Evolutionary conservation across 2,888 invertebrate species (phyloP).

Genomic region (Argyresthia albistria): DNA sequence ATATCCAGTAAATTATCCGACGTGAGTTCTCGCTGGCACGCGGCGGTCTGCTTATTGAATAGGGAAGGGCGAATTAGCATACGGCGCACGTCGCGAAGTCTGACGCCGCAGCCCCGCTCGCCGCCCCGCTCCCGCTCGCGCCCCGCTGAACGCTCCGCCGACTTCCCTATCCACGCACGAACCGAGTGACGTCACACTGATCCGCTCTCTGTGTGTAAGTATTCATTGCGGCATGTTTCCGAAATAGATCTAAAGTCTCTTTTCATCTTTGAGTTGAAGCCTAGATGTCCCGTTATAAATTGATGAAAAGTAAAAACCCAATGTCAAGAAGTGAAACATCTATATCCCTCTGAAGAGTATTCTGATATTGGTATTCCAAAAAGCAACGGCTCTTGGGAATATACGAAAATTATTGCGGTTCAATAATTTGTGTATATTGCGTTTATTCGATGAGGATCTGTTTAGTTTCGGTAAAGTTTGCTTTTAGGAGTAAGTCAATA

Average conservation of each 20-base stretch:
- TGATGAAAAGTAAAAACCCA: too few relatives aligned
- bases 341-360: too few relatives aligned
- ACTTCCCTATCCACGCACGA: too few relatives aligned
- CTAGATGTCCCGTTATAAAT: too few relatives aligned
- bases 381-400: not conserved
- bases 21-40: slow-evolving; percentile 69
- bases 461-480: not conserved
- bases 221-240: too few relatives aligned
- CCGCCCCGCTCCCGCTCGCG: slow-evolving; percentile 13
- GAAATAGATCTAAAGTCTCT: too few relatives aligned
- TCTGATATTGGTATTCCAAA: not conserved
- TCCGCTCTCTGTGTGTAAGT: too few relatives aligned
- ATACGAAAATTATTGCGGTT: not conserved
- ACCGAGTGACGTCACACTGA: too few relatives aligned
- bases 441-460: not conserved
- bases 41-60: slow-evolving; percentile 71
- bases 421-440: not conserved
- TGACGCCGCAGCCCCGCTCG: slow-evolving; percentile 27
- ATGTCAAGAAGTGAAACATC: too few relatives aligned
- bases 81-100: slow-evolving; percentile 52
- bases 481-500: too few relatives aligned
- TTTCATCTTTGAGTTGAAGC: too few relatives aligned
- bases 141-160: slow-evolving; percentile 7
- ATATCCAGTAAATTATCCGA: slow-evolving; percentile 73
- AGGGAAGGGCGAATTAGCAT: slow-evolving; percentile 62